Evolutionary conservation across 2,797 vertebrate species (phyloP).

Genomic region (Echeneis naucrates): DNA sequence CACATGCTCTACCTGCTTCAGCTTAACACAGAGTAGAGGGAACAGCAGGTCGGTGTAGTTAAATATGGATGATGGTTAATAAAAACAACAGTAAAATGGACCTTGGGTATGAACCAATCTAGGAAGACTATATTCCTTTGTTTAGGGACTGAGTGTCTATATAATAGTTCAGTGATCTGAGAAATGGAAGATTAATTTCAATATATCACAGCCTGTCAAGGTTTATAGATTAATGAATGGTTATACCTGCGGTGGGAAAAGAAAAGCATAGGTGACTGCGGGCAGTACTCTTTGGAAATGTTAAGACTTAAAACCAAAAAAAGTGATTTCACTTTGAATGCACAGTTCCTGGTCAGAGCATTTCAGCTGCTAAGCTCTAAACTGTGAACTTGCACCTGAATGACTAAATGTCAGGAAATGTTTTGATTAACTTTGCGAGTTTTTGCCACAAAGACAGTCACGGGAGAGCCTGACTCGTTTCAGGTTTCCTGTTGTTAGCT

Average conservation of each 20-base stretch:
- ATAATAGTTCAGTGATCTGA: constrained; percentile 53
- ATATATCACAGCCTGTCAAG: constrained; percentile 46
- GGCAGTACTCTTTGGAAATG: not conserved
- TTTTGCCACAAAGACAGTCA: constrained; percentile 2
- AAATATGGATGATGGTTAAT: constrained; percentile 26
- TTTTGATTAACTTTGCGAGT: constrained; percentile 6
- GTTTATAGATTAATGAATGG: constrained; percentile 50
- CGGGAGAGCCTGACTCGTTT: constrained; percentile 11
- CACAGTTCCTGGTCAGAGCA: not conserved
- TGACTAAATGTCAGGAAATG: constrained; percentile 6
- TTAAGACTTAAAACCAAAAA: too few species aligned
- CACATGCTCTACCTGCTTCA: constrained; percentile 1
- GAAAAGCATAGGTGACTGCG: constrained; percentile 37
- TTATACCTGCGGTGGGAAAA: constrained; percentile 25
- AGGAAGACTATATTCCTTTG: constrained; percentile 41
- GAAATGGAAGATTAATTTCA: constrained; percentile 58
- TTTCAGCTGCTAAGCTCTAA: not conserved
- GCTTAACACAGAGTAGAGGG: not conserved
- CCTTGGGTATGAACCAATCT: constrained; percentile 36
- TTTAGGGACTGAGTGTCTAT: constrained; percentile 49
- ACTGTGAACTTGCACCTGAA: constrained; percentile 15
- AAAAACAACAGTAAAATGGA: constrained; percentile 51
- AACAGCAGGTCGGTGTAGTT: constrained; percentile 12
- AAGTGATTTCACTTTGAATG: not conserved
- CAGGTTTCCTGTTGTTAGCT: constrained; percentile 11